Conservation (phyloP, 2,797 vertebrate genomes). For the Sandelia bainsii region DNA sequence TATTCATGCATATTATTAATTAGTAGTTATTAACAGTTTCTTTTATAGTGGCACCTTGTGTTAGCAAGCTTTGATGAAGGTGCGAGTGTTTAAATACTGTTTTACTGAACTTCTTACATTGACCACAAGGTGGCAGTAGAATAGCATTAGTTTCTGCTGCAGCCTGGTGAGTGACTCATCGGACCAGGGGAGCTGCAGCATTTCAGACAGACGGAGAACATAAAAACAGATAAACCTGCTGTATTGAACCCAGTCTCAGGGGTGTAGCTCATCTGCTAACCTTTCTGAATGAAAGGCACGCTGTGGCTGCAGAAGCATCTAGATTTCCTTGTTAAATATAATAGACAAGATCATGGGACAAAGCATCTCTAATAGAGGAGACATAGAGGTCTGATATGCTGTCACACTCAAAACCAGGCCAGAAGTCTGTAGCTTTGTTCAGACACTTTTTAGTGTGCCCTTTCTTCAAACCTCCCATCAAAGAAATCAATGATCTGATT, state of each 20-base stretch:
- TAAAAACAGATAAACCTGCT: slow-evolving; percentile 72
- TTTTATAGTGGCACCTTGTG: not conserved
- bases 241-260: slow-evolving; percentile 68
- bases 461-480: slow-evolving; percentile 55
- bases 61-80: not conserved
- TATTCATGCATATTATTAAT: not conserved
- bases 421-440: slow-evolving; percentile 56
- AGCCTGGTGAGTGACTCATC: slow-evolving; percentile 67
- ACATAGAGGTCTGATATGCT: slow-evolving; percentile 64
- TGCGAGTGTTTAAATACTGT: not conserved
- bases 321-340: slow-evolving; percentile 65
- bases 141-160: slow-evolving; percentile 45
- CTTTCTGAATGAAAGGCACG: slow-evolving; percentile 61
- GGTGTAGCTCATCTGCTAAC: slow-evolving; percentile 62
- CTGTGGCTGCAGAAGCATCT: slow-evolving; percentile 54
- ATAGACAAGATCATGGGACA: slow-evolving; percentile 54
- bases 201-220: slow-evolving; percentile 70
- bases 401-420: slow-evolving; percentile 58
- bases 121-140: slow-evolving; percentile 78
- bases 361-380: slow-evolving; percentile 60
- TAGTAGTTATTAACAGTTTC: not conserved
- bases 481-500: slow-evolving; percentile 69
- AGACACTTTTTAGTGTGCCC: slow-evolving; percentile 52
- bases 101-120: not conserved
- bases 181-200: slow-evolving; percentile 62